A percentile compares a stretch with the other conserved stretches of the same genome.
These are phyloP conservation scores for Raja brachyura DNA, from an alignment of 2,113 vertebrate species.

Conservation along the genomic window DNA sequence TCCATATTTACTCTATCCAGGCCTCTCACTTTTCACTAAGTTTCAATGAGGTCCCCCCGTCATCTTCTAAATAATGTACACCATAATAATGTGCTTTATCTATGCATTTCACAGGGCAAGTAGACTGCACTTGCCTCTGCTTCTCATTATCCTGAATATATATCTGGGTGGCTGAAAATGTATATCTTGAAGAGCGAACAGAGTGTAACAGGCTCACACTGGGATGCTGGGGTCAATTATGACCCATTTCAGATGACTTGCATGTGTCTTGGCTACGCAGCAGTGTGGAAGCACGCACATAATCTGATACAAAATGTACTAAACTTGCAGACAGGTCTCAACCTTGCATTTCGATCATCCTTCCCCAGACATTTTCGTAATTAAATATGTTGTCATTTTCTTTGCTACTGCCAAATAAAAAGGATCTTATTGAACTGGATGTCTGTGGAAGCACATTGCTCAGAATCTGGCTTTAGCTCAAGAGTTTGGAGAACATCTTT, in stretches of 20 bases:
- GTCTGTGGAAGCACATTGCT: not conserved
- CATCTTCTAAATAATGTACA: not conserved
- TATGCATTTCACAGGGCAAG: not conserved
- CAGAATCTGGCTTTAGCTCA: not conserved
- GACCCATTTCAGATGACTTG: not conserved
- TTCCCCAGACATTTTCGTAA: not conserved
- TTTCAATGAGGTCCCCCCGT: not conserved
- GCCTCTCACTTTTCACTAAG: no score
- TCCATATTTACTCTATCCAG: no score
- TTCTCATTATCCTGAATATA: not conserved
- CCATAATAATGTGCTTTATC: not conserved
- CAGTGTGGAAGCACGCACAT: not conserved
- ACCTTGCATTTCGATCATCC: slow-evolving; percentile 26
- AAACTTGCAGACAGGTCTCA: slow-evolving; percentile 24
- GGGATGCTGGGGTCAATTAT: slow-evolving; percentile 17
- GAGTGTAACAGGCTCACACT: not conserved
- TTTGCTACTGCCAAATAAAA: slow-evolving; percentile 25
- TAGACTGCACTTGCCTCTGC: not conserved
- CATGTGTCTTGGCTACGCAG: not conserved
- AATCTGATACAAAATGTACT: slow-evolving; percentile 35
- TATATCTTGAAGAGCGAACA: not conserved
- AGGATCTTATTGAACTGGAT: slow-evolving; percentile 20
- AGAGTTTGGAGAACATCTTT: not conserved
- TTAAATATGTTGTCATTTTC: slow-evolving; percentile 21
- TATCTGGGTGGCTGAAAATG: not conserved